A percentile compares a stretch with the other conserved stretches of the same genome.
Conservation (phyloP, 2,113 vertebrate species). For the Aspiorhynchus laticeps region DNA sequence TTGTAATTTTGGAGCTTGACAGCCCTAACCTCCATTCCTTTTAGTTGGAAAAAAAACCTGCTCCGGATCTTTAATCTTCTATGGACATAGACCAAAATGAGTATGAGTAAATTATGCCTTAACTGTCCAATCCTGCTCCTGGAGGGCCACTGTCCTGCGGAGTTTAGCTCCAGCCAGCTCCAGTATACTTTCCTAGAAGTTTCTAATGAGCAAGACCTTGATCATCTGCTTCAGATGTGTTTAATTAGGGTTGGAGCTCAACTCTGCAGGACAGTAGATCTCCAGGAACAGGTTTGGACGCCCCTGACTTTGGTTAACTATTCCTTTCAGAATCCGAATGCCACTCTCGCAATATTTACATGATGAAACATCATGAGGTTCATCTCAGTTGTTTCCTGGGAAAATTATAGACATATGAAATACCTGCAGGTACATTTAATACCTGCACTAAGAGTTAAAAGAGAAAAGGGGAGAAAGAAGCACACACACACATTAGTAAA, state of each 20-base stretch:
- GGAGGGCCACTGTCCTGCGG: background rate
- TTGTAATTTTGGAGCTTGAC: background rate
- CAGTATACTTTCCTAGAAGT: background rate
- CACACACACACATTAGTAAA: background rate
- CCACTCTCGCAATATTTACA: slow-evolving; percentile 34
- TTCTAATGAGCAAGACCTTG: background rate
- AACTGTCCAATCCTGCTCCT: too few species aligned
- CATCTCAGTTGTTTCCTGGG: slow-evolving; percentile 10
- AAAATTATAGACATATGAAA: slow-evolving; percentile 15
- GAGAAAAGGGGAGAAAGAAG: background rate
- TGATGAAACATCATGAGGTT: slow-evolving; percentile 12
- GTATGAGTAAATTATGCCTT: background rate
- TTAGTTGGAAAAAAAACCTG: too few species aligned
- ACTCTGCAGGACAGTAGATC: too few species aligned
- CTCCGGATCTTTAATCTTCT: too few species aligned
- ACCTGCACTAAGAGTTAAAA: slow-evolving; percentile 64
- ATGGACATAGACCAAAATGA: background rate
- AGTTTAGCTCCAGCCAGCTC: background rate
- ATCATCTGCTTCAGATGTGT: background rate
- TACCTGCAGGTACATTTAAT: slow-evolving; percentile 20
- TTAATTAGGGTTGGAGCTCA: background rate
- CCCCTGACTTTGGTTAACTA: background rate
- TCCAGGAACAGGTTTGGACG: too few species aligned
- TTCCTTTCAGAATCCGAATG: background rate
- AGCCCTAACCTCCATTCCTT: background rate